Percentiles rank a stretch among this genome's conserved stretches.
phyloP scores from a whole-genome alignment of 2,113 vertebrate species.

The Charadrius vociferus region DNA sequence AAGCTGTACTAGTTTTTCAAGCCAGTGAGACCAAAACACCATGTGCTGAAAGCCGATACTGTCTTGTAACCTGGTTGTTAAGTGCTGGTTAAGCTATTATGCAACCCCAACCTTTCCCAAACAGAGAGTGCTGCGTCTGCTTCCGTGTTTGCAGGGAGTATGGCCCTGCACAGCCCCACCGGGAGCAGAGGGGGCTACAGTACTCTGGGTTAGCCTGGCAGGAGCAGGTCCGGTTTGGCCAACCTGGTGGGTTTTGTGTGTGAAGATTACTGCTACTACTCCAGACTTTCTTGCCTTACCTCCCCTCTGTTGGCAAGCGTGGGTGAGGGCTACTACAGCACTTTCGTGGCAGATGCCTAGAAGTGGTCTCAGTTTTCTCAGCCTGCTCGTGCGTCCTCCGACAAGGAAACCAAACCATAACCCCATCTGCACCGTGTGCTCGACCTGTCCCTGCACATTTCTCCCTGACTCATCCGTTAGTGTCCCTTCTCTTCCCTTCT shows the following conservation, averaged over 20 bases:
- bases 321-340: rapidly evolving
- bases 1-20: background rate
- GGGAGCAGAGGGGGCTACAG: background rate
- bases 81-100: background rate
- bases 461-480: background rate
- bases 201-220: rapidly evolving
- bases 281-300: background rate
- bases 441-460: rapidly evolving
- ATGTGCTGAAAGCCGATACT: background rate
- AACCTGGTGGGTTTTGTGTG: background rate
- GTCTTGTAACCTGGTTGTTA: background rate
- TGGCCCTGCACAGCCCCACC: rapidly evolving
- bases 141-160: background rate
- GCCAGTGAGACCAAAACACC: background rate
- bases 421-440: rapidly evolving
- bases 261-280: background rate
- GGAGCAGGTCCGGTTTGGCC: background rate
- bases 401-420: background rate
- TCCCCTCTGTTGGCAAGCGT: rapidly evolving
- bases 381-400: rapidly evolving
- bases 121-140: background rate
- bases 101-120: background rate
- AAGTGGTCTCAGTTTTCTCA: background rate
- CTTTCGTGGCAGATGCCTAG: rapidly evolving
- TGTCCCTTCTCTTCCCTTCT: background rate